These are phyloP conservation scores for Anoplophora glabripennis DNA, from an alignment of 1,140 invertebrate species.

Conservation along the genomic window DNA sequence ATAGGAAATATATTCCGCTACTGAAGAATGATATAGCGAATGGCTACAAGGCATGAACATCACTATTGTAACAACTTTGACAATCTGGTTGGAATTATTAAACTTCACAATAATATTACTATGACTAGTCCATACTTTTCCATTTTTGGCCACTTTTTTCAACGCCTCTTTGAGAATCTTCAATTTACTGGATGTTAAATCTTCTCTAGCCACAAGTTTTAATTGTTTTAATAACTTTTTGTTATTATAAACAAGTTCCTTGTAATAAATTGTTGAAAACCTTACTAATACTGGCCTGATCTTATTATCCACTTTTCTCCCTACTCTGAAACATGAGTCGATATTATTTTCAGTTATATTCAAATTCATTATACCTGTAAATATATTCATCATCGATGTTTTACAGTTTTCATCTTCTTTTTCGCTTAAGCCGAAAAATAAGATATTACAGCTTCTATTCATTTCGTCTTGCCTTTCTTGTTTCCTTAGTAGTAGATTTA, in stretches of 20 bases:
- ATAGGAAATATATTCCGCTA: background rate
- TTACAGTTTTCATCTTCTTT: background rate
- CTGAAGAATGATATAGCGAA: background rate
- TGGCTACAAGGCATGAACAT: background rate
- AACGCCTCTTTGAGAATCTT: background rate
- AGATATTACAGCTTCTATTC: background rate
- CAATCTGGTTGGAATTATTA: background rate
- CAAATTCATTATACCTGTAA: background rate
- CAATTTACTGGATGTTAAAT: background rate
- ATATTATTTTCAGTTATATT: background rate
- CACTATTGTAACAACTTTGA: background rate
- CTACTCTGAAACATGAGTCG: no score
- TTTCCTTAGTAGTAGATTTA: no score
- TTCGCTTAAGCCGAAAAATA: background rate
- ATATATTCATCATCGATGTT: no score
- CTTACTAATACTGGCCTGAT: no score
- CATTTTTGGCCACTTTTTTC: background rate
- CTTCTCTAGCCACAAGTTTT: no score
- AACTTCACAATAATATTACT: background rate
- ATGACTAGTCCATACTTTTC: background rate
- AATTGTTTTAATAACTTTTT: constrained; percentile 16
- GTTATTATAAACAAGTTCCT: no score
- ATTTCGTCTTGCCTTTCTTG: no score
- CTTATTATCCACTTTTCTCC: no score
- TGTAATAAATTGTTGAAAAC: no score